Evolutionary conservation across 2,888 invertebrate species (phyloP), one percentile per base, ranked within the genome.

Genomic region (Acronicta aceris): DNA sequence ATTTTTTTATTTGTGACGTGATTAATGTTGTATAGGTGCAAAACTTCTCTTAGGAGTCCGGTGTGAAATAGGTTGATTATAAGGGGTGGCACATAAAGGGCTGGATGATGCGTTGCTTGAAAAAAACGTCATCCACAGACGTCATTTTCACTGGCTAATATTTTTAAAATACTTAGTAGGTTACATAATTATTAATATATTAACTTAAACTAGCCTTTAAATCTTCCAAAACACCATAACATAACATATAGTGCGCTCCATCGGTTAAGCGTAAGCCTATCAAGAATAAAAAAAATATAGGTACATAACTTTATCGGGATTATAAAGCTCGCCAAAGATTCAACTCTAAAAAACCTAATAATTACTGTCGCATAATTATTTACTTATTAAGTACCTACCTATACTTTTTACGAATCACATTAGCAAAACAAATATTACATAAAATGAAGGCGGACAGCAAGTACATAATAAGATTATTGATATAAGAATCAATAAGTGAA

Each of bases 391-490:
- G 21, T 3, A 21, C 21, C 2, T 4, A 4, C 21, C 21, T n/a
- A n/a, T n/a, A n/a, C n/a, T n/a, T n/a, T n/a, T n/a, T 30, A 9
- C 30, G 3, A 3, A 33, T 3, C 33, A 33, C 12, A 33, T 33
- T 33, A 33, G 36, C 36, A 36, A 13, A 36, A 5, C 6, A 36
- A n/a, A n/a, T n/a, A n/a, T n/a, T 36, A 5, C 3, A 13, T 6
- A 13, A 4, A 13, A 0, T 36, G 13, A 36, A 36, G n/a, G 36
- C 36, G 4, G n/a, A 13, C 10, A 30, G 10, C 30, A 10, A 10
- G 10, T 10, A 9, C n/a, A 55, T 61, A 74, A 68, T 69, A 61
- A 5, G 64, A 56, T 59, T 59, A 59, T 63, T 76, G 63, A 71
- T 63, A 60, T 40, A 46, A 21, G 43, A 58, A 49, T 42, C 13